Evolutionary conservation across 2,888 invertebrate genomes (phyloP), one percentile per base, ranked within the genome.

Genomic region (Halocaridina rubra): DNA sequence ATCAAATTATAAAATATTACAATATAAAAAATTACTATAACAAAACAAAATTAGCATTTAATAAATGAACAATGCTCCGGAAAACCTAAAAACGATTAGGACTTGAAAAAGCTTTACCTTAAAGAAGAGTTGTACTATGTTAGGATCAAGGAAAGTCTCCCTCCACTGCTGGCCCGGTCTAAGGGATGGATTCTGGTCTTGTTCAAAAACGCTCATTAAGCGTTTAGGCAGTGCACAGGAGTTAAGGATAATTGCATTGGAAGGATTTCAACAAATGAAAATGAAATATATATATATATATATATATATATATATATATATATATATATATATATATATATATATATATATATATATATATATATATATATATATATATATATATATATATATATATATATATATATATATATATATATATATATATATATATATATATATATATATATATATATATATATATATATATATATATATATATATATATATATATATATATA

Each of bases 71-170:
- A n/a, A n/a, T n/a, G n/a, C n/a, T n/a, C n/a, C n/a, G n/a, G n/a
- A n/a, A n/a, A n/a, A n/a, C n/a, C n/a, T n/a, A n/a, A n/a, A n/a
- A n/a, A n/a, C n/a, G n/a, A n/a, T n/a, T n/a, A n/a, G n/a, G n/a
- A n/a, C n/a, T n/a, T n/a, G n/a, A n/a, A n/a, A n/a, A n/a, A n/a
- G n/a, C n/a, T 90, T 90, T 89, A 93, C 93, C 90, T 94, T 94
- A 90, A 96, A 97, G 92, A 96, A 95, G 57, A 97, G 91, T n/a
- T 94, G 93, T 72, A 96, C 91, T 19, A 96, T 92, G 88, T 93
- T 93, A 2, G 95, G 94, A 89, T 95, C 94, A 88, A 96, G 92
- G 88, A 97, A 94, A 0, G 95, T 93, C 87, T 95, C 95, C 84
- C 93, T 92, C 97, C 97, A 97, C 88, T 93, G 90, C 88, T 92